Percentiles rank a stretch among this genome's conserved stretches.
These are phyloP conservation scores for Ailuropoda melanoleuca DNA, from an alignment of 2,113 vertebrate genomes.

Conservation along the genomic window DNA sequence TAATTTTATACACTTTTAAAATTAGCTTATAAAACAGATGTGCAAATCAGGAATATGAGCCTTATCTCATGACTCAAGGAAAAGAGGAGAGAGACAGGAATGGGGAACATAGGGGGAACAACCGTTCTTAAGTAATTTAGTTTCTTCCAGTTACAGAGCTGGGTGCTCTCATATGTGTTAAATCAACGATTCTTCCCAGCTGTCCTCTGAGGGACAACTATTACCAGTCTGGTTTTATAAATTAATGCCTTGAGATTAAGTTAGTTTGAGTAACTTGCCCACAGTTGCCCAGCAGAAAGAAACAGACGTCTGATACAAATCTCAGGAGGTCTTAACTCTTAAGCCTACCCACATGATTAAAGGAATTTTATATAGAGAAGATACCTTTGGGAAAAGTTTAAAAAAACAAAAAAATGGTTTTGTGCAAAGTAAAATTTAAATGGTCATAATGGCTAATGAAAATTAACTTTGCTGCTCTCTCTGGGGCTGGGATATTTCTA, in stretches of 20 bases:
- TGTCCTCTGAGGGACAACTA: not conserved
- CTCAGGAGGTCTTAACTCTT: not conserved
- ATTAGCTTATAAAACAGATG: not conserved
- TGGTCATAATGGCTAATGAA: not conserved
- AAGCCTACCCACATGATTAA: not conserved
- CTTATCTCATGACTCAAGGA: not conserved
- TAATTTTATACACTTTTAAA: not conserved
- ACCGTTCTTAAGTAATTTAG: not conserved
- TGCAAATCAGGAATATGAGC: not conserved
- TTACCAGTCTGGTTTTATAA: not conserved
- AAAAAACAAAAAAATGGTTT: not conserved
- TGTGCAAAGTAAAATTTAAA: not conserved
- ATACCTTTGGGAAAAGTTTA: not conserved
- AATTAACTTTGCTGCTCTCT: not conserved
- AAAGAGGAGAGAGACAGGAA: not conserved
- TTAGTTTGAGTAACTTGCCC: not conserved
- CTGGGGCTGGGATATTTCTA: not conserved
- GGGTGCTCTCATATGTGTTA: not conserved
- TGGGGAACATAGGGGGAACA: not conserved
- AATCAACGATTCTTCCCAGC: not conserved
- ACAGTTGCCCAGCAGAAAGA: not conserved
- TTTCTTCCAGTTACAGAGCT: not conserved
- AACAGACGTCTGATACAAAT: not conserved
- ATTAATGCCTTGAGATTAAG: slow-evolving; percentile 44
- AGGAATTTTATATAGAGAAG: not conserved